A percentile compares a stretch with the other conserved stretches of the same genome.
Evolutionary conservation across 2,888 invertebrate genomes (phyloP).

Genomic region (Hemithea aestivaria): DNA sequence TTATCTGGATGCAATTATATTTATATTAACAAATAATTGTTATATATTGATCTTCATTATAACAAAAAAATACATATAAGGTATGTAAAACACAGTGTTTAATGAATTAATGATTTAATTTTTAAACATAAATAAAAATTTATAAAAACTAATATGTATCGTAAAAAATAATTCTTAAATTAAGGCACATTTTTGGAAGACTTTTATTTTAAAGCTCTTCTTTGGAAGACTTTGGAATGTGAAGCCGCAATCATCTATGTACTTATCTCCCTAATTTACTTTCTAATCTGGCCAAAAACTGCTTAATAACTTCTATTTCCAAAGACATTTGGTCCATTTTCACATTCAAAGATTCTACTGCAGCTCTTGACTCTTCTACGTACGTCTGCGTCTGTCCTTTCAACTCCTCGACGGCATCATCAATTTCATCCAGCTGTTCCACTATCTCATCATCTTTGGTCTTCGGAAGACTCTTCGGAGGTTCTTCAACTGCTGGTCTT

Average conservation of each 20-base stretch:
- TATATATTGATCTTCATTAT: too few species aligned
- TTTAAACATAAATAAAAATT: too few species aligned
- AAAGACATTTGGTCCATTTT: constrained; percentile 62
- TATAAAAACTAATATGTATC: too few species aligned
- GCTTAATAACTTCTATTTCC: constrained; percentile 57
- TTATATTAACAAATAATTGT: too few species aligned
- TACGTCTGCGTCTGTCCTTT: constrained; percentile 46
- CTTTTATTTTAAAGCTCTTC: neutral
- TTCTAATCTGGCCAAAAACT: constrained; percentile 54
- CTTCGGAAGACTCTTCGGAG: constrained; percentile 22
- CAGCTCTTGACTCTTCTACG: constrained; percentile 42
- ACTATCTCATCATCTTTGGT: constrained; percentile 48
- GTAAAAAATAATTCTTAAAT: too few species aligned
- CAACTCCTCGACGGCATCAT: constrained; percentile 47
- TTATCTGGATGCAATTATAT: too few species aligned
- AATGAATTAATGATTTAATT: too few species aligned
- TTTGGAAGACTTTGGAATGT: neutral
- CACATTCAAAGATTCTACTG: constrained; percentile 49
- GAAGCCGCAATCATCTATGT: neutral
- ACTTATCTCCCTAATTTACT: constrained; percentile 35
- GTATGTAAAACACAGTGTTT: too few species aligned
- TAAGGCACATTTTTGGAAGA: neutral
- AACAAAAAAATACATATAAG: too few species aligned
- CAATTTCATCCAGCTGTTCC: constrained; percentile 51
- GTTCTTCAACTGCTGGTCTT: constrained; percentile 26